Base-by-base conservation (phyloP, 2,888 invertebrate species). In the Cephus pulcher region DNA sequence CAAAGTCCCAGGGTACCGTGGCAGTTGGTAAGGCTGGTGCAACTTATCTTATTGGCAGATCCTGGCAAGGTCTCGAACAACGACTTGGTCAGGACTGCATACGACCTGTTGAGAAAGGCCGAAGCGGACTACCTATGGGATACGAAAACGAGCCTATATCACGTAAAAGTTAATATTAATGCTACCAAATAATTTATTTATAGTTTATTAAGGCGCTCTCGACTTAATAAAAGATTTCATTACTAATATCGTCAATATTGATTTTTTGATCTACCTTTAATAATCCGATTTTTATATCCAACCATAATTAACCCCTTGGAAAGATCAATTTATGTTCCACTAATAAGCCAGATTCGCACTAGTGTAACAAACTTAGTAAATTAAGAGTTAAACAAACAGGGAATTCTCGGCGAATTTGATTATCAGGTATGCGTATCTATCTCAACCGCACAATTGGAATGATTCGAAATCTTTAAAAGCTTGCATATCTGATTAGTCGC, bases 51-150 rank as follows among this genome's bases (percentile, higher is more conserved):
- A 92, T 93, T 71, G 92, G 94, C 11, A 93, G 97, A 86, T 94
- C 95, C 3, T 98, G 98, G 98, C 95, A 94, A 88, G 98, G 98
- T 0, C 92, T 98, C 76, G 96, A 98, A 87, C 97, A 96, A 86
- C 94, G 95, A 81, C 91, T 97, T 70, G 97, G 97, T 0, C 93
- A 95, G 88, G 95, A 95, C 1, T 94, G 95, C 76, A 95, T 96
- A 0, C 94, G 94, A 80, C 91, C 93, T 80, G 94, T 96, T 11
- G 94, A 94, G 82, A 93, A 95, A 85, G 98, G 98, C 0, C 93
- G 95, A 23, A 94, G 92, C 84, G 98, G 98, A 0, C 95, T 97
- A 87, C 96, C 98, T 0, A 93, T 94, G 79, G 93, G 93, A 80
- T 96, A 96, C 89, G 92, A 92, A 79, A 94, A 94, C 90, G 95